Percentiles rank a stretch among this genome's conserved stretches.
Conservation (phyloP, 1,140 invertebrate genomes). For the Drosophila burlai region DNA sequence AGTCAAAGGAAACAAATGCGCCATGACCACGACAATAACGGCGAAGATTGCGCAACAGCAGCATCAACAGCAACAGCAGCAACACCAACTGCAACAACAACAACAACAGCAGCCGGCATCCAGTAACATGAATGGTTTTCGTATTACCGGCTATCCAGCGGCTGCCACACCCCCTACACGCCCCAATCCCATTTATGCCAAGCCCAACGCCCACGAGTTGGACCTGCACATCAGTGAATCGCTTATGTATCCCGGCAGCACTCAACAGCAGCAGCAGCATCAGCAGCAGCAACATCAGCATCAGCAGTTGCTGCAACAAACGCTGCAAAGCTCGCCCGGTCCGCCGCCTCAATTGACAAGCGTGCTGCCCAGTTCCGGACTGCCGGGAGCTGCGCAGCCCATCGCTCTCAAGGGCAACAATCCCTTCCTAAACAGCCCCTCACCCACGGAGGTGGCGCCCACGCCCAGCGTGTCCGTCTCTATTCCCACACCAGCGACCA, state of each 20-base stretch:
- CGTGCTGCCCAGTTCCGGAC: constrained; percentile 63
- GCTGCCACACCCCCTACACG: constrained; percentile 69
- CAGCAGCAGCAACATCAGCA: constrained; percentile 38
- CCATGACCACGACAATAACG: constrained; percentile 70
- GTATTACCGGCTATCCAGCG: constrained; percentile 80
- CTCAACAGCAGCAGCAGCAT: constrained; percentile 45
- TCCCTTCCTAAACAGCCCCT: constrained; percentile 80
- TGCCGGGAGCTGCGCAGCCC: constrained; percentile 69
- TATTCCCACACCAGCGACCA: constrained; percentile 6
- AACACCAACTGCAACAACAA: constrained; percentile 34
- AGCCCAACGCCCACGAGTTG: constrained; percentile 67
- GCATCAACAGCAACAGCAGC: constrained; percentile 42
- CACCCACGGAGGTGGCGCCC: constrained; percentile 67
- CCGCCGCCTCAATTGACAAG: constrained; percentile 75
- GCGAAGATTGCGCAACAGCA: constrained; percentile 61
- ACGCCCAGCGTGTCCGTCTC: constrained; percentile 23
- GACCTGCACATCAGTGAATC: constrained; percentile 80
- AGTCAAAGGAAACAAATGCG: constrained; percentile 38
- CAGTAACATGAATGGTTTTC: constrained; percentile 79
- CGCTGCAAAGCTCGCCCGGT: constrained; percentile 62
- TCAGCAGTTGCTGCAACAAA: constrained; percentile 49
- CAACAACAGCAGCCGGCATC: constrained; percentile 5
- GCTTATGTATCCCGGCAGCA: constrained; percentile 70
- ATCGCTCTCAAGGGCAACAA: constrained; percentile 81
- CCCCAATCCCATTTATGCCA: constrained; percentile 56